Evolutionary conservation across 2,888 invertebrate species (phyloP), one percentile per base, ranked within the genome.

Genomic region (Diaprepes abbreviatus): DNA sequence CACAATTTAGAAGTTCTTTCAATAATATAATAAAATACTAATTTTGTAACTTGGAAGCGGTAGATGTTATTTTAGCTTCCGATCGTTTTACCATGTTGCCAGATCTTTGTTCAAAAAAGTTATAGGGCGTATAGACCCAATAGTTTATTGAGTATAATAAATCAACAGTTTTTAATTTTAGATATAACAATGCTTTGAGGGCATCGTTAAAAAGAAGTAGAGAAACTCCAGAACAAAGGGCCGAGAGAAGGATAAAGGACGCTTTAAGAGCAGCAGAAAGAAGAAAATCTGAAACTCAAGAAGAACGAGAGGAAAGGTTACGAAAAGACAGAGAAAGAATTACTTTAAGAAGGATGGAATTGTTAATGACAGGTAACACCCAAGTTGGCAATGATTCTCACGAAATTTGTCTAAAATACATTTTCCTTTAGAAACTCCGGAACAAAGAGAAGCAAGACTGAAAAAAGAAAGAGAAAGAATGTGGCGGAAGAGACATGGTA

Each of bases 281-380:
- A n/a, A 52, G 63, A 52, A 50, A 63, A 40, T 24, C 12, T 2
- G 63, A 63, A 28, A 52, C 50, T 24, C 28, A 21, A 16, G 63
- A 63, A 16, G 52, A 63, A 7, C 24, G 52, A 21, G 38, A 50
- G 24, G 36, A 38, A 10, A 33, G 63, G 50, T 16, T 50, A 35
- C 24, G 28, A 33, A 48, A 31, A 16, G 63, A 63, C 24, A 50
- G 63, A 35, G 38, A 40, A 38, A 36, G 63, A 14, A 35, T 63
- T 5, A 48, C 33, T n/a, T 38, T 21, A 16, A 63, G 21, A 10
- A 63, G 63, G 24, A 5, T 36, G 52, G 16, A 50, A 24, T 9
- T 58, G 14, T 14, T 21, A 31, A 14, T 43, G 24, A 21, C 40
- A 40, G 58, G 58, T 58, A 43, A 58, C n/a, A n/a, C n/a, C n/a